Evolutionary conservation across 2,888 invertebrate genomes (phyloP), one percentile per base, ranked within the genome.

Genomic region (Prostheceraeus crozeri): DNA sequence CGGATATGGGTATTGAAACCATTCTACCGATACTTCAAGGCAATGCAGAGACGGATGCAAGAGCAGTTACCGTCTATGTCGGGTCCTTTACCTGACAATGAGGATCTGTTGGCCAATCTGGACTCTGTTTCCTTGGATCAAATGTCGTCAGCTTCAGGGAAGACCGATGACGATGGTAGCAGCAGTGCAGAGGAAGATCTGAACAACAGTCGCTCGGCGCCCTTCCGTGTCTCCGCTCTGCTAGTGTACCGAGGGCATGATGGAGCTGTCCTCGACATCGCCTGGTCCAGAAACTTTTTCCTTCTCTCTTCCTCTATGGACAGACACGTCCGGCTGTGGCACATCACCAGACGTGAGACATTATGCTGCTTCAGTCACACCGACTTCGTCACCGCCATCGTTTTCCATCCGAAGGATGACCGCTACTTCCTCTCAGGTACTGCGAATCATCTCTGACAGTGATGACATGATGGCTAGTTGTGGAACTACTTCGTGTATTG

Each of bases 281-380:
- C 91, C 3, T 98, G 96, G 98, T 96, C 94, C 0, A 98, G 94
- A 80, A 94, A 93, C 78, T 91, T 93, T 76, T 96, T 96, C 72
- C 84, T 96, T 55, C 78, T 96, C n/a, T 91, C 93, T 0, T 90
- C 91, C 31, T 93, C 91, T 1, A 94, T 94, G 93, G 94, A 96
- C 75, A 91, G 94, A 21, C 60, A 60, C 23, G 61, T 61, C 14
- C 81, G 89, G 52, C 78, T 98, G 62, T 98, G 98, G 96, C 96
- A 98, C 76, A 89, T 96, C 63, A 91, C 93, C 0, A 81, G 96
- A 33, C 86, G 88, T 69, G 96, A 98, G 76, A 98, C 98, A 72
- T 82, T 98, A 0, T 98, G 96, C 74, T 93, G 93, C 73, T 98
- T 98, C 78, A 94, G 96, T 74, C 98, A 98, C 74, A 91, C 94